Base-by-base conservation (phyloP, 2,113 vertebrate species). In the Scomber colias region DNA sequence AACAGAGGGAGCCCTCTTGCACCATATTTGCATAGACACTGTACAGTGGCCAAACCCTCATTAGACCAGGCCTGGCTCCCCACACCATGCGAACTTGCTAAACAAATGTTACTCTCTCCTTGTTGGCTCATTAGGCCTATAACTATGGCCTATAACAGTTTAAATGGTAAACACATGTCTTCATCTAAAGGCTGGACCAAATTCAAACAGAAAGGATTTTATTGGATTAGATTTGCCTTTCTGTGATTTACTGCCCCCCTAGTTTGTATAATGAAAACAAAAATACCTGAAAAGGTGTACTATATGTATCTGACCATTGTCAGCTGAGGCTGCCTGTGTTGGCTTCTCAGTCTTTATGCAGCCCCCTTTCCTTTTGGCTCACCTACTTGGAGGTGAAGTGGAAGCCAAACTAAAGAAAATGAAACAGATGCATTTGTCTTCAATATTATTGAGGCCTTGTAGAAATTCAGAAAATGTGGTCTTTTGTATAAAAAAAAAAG, bases 21-120 rank as follows among this genome's bases (percentile, higher is more conserved):
- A 81, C 48, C 61, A 73, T 79, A 83, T 90, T 87, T 92, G 78
- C 89, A 86, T 89, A 82, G 91, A 92, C 91, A 79, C 56, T 83
- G 71, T 92, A 86, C 77, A 85, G 82, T 83, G 78, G 84, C 83
- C 85, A 91, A 86, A 72, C 77, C 67, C 75, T 89, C 71, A 87
- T 84, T 89, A 75, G 78, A 82, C 40, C 73, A 69, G 75, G 64
- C 48, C 50, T 75, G 83, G 84, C 82, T 85, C 75, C 48, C 62
- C 51, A 67, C 60, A 48, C 49, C 65, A 79, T 49, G 75, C 30
- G 53, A 88, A 92, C 79, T 65, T 57, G 40, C 67, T 63, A 76
- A 77, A 86, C 67, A 79, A 82, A 82, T 56, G 45, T 62, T 74
- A 46, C 35, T 66, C 30, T 61, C 53, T 81, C 57, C 54, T 64